These are phyloP conservation scores for Ectemnius lituratus DNA, from an alignment of 2,888 invertebrate species.

Conservation along the genomic window DNA sequence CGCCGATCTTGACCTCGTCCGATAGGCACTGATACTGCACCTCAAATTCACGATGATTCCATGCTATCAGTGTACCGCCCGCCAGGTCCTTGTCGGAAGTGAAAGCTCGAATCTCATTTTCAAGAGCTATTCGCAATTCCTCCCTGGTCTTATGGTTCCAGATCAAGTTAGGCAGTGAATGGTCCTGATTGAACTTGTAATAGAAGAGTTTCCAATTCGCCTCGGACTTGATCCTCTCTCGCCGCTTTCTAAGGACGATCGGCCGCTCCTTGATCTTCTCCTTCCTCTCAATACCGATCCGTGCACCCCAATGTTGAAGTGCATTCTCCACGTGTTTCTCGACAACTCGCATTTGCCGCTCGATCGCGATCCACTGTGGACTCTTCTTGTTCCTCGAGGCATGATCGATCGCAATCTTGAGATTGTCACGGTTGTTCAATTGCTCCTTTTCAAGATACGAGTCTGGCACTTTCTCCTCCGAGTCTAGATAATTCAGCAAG, in stretches of 20 bases:
- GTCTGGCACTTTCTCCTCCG: constrained; percentile 89
- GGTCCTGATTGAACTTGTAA: constrained; percentile 96
- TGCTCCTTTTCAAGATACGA: constrained; percentile 85
- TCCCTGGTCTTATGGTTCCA: constrained; percentile 99
- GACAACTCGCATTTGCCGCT: constrained; percentile 86
- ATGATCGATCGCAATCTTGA: constrained; percentile 94
- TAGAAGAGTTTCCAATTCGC: constrained; percentile 97
- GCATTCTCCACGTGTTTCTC: constrained; percentile 90
- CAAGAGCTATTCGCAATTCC: constrained; percentile 93
- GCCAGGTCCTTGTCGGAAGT: constrained; percentile 93
- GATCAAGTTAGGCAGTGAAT: constrained; percentile 96
- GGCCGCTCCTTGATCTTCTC: constrained; percentile 87
- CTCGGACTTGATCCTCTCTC: constrained; percentile 91
- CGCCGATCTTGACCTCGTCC: constrained; percentile 98
- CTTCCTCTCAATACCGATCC: constrained; percentile 81
- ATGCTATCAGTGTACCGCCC: constrained; percentile 89
- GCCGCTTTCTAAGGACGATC: constrained; percentile 92
- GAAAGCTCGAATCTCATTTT: constrained; percentile 95
- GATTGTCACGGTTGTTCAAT: constrained; percentile 92
- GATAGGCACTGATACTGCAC: constrained; percentile 95
- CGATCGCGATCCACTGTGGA: constrained; percentile 85
- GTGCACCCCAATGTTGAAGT: constrained; percentile 86
- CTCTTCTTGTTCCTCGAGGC: constrained; percentile 84
- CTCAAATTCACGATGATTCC: constrained; percentile 99
- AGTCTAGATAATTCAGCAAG: constrained; percentile 92